phyloP scores from a whole-genome alignment of 2,113 vertebrate species.

The Columbina picui region DNA sequence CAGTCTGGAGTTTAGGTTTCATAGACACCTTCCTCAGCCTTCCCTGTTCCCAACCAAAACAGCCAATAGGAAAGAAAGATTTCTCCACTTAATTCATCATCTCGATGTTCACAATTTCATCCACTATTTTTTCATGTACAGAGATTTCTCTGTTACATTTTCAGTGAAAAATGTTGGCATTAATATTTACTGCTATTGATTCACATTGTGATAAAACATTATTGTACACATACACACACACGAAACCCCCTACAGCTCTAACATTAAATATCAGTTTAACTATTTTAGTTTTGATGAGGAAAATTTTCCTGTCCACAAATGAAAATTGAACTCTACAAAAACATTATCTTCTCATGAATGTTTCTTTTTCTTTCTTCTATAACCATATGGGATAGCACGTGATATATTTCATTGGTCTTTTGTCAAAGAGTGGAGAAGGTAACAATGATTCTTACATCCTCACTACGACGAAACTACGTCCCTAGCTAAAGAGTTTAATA shows the following conservation, averaged over 20 bases:
- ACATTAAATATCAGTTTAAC: neutral
- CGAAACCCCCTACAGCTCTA: neutral
- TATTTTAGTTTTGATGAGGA: neutral
- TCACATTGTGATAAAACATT: neutral
- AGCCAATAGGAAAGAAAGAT: neutral
- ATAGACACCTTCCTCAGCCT: neutral
- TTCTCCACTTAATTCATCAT: neutral
- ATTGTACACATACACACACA: neutral
- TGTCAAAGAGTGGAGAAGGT: neutral
- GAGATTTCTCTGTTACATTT: neutral
- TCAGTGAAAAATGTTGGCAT: neutral
- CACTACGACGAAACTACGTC: neutral
- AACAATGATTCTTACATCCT: neutral
- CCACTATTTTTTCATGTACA: neutral
- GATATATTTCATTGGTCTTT: neutral
- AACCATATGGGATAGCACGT: neutral
- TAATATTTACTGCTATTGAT: neutral
- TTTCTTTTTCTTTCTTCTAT: neutral
- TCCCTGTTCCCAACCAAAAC: neutral
- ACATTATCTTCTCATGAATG: neutral
- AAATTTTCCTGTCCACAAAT: neutral
- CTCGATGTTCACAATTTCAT: neutral
- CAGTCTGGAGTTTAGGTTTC: neutral
- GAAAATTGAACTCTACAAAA: neutral
- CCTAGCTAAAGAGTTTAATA: neutral